phyloP scores from a whole-genome alignment of 1,140 invertebrate species.

The Amphibalanus amphitrite region DNA sequence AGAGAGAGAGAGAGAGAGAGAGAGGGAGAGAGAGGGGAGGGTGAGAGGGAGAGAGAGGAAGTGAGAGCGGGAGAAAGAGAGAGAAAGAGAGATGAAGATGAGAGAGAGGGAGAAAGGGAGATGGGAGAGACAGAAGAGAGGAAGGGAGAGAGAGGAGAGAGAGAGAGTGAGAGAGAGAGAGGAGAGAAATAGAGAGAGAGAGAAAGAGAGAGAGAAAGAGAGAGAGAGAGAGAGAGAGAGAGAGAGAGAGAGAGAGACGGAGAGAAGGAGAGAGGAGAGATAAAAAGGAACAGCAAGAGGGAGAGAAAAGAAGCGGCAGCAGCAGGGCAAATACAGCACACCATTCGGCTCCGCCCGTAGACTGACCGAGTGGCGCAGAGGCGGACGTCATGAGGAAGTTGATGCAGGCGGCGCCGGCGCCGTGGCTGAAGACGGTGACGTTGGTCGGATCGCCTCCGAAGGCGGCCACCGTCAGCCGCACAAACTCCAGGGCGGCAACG shows the following conservation, averaged over 20 bases:
- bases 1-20: not conserved
- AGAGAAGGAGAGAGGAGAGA: not conserved
- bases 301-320: not conserved
- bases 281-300: not conserved
- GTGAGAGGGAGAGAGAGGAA: not conserved
- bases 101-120: not conserved
- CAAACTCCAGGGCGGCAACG: constrained; percentile 23
- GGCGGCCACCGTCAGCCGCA: constrained; percentile 52
- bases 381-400: constrained; percentile 68
- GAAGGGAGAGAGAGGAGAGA: no score
- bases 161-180: no score
- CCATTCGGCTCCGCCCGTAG: no score
- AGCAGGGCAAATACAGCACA: no score
- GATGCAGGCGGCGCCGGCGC: constrained; percentile 79
- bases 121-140: not conserved
- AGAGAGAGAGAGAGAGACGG: constrained; percentile 3
- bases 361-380: not conserved
- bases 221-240: not conserved
- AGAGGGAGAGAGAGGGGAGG: not conserved
- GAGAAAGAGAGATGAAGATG: constrained; percentile 3
- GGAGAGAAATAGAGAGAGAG: not conserved
- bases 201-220: not conserved
- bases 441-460: constrained; percentile 70
- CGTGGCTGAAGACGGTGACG: constrained; percentile 85
- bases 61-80: not conserved